These are phyloP conservation scores for Ibidorhyncha struthersii DNA, from an alignment of 2,113 vertebrate genomes.

Conservation along the genomic window DNA sequence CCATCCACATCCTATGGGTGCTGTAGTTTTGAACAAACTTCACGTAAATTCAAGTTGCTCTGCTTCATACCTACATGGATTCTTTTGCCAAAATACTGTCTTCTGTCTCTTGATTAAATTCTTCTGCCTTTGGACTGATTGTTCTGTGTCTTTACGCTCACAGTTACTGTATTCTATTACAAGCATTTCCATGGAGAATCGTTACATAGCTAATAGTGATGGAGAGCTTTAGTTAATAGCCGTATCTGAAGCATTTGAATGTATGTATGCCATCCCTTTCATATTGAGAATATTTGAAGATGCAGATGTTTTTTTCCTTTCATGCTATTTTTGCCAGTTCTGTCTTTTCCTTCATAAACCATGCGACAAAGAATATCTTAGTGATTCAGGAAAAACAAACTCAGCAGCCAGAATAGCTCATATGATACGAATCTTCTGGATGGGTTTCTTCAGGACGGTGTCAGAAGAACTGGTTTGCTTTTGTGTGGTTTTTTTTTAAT, in stretches of 20 bases:
- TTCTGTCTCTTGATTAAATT: not conserved
- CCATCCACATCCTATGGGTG: not conserved
- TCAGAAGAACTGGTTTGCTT: not conserved
- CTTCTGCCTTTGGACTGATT: not conserved
- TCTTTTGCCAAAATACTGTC: not conserved
- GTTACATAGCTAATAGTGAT: not conserved
- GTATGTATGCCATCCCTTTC: not conserved
- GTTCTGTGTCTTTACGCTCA: not conserved
- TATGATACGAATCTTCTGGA: not conserved
- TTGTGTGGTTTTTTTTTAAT: not conserved
- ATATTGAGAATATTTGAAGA: not conserved
- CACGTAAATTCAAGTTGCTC: not conserved
- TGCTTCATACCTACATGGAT: not conserved
- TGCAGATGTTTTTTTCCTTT: not conserved
- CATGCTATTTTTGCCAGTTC: not conserved
- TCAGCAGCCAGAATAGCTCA: constrained; percentile 4
- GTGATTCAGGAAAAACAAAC: constrained; percentile 11
- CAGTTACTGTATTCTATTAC: not conserved
- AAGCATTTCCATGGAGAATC: not conserved
- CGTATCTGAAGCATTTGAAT: not conserved
- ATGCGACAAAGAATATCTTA: not conserved
- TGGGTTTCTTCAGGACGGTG: not conserved
- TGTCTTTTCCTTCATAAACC: not conserved
- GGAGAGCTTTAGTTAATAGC: not conserved
- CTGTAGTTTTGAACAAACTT: not conserved